phyloP scores from a whole-genome alignment of 1,140 invertebrate genomes.

The Drosophila simulans region DNA sequence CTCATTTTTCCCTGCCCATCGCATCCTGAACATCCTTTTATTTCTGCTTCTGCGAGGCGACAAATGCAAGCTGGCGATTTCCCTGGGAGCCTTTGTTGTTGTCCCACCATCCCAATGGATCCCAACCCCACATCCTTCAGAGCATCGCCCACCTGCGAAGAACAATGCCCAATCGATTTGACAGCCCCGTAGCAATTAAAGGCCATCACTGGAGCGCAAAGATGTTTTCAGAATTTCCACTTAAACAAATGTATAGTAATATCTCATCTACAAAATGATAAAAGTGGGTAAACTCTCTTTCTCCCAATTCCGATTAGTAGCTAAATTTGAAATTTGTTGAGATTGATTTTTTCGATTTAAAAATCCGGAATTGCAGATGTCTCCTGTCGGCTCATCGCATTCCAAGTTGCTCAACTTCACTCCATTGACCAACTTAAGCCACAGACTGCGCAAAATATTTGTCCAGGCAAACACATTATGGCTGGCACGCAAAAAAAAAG shows the following conservation, averaged over 20 bases:
- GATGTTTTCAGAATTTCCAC: background rate
- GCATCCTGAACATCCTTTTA: conserved; percentile 3
- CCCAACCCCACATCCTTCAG: background rate
- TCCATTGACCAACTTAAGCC: conserved; percentile 52
- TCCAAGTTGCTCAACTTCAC: conserved; percentile 13
- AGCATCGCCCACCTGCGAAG: background rate
- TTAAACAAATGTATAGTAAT: no score
- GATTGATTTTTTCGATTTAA: background rate
- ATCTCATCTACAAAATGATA: no score
- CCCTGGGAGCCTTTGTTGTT: conserved; percentile 63
- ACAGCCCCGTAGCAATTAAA: conserved; percentile 21
- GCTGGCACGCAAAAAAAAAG: conserved; percentile 23
- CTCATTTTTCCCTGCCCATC: background rate
- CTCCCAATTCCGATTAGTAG: no score
- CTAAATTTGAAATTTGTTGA: no score
- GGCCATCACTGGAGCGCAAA: conserved; percentile 15
- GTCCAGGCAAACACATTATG: conserved; percentile 51
- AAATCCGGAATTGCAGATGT: background rate
- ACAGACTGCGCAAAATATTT: conserved; percentile 48
- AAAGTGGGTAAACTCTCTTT: no score
- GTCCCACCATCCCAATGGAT: conserved; percentile 2
- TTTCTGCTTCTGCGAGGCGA: conserved; percentile 39
- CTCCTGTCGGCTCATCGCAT: conserved; percentile 14
- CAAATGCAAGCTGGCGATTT: conserved; percentile 77
- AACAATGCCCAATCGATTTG: conserved; percentile 33